Evolutionary conservation across 2,797 vertebrate species (phyloP).

Genomic region (Thaleichthys pacificus): DNA sequence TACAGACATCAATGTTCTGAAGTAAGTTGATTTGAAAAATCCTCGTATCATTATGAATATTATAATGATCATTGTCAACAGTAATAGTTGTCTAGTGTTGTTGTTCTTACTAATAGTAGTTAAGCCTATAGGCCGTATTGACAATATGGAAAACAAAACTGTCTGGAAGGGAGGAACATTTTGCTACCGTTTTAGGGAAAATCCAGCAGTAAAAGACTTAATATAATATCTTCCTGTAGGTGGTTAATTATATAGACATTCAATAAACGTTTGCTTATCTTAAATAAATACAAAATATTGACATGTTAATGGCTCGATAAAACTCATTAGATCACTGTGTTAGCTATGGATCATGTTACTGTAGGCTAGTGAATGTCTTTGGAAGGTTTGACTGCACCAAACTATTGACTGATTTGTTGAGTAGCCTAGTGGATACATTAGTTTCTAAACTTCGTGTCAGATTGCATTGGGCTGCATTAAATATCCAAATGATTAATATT

Average conservation of each 20-base stretch:
- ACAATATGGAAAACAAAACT: background rate
- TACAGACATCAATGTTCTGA: conserved; percentile 34
- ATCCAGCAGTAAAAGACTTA: background rate
- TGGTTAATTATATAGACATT: background rate
- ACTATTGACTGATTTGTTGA: background rate
- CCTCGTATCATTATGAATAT: background rate
- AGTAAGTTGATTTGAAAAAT: conserved; percentile 39
- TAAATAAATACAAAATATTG: background rate
- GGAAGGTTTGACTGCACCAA: background rate
- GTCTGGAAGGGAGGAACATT: too few species aligned
- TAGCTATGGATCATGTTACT: background rate
- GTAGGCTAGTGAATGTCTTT: background rate
- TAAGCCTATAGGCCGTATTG: background rate
- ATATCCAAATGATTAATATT: background rate
- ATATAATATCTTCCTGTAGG: background rate
- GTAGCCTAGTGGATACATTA: background rate
- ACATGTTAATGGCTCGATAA: conserved; percentile 5
- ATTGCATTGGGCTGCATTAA: background rate
- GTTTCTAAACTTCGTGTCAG: background rate
- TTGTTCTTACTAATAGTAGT: background rate
- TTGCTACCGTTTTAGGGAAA: background rate
- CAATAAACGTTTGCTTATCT: background rate
- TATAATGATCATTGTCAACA: conserved; percentile 7
- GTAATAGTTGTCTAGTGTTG: conserved; percentile 15
- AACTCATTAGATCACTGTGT: conserved; percentile 4